Evolutionary conservation across 2,113 vertebrate species (phyloP).

Genomic region (Saccopteryx leptura): DNA sequence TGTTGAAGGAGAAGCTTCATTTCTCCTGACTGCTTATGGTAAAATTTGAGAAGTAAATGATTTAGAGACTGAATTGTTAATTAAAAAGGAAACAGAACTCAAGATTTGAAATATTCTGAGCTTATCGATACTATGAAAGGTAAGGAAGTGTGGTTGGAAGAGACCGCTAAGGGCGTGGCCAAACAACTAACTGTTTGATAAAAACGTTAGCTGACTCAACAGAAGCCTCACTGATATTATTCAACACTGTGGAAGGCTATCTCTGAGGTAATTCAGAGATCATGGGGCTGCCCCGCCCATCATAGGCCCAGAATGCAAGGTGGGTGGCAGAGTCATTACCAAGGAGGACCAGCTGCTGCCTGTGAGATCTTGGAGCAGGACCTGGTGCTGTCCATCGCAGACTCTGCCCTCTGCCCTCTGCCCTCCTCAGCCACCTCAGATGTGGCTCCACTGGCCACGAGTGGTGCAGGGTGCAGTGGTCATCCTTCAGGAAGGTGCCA

Average conservation of each 20-base stretch:
- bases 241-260: not conserved
- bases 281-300: not conserved
- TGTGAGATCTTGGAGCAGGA: not conserved
- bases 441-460: not conserved
- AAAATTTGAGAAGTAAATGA: not conserved
- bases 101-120: not conserved
- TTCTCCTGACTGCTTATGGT: not conserved
- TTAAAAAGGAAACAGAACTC: not conserved
- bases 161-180: not conserved
- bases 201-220: not conserved
- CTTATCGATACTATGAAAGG: not conserved
- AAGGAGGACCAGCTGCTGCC: not conserved
- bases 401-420: not conserved
- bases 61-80: not conserved
- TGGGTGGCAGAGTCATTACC: not conserved
- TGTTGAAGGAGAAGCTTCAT: not conserved
- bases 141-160: not conserved
- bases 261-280: not conserved
- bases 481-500: not conserved
- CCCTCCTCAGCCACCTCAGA: not conserved
- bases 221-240: not conserved
- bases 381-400: not conserved
- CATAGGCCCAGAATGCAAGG: not conserved
- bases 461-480: not conserved
- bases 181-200: not conserved